phyloP scores from a whole-genome alignment of 2,113 vertebrate genomes.

The Mustela lutreola region DNA sequence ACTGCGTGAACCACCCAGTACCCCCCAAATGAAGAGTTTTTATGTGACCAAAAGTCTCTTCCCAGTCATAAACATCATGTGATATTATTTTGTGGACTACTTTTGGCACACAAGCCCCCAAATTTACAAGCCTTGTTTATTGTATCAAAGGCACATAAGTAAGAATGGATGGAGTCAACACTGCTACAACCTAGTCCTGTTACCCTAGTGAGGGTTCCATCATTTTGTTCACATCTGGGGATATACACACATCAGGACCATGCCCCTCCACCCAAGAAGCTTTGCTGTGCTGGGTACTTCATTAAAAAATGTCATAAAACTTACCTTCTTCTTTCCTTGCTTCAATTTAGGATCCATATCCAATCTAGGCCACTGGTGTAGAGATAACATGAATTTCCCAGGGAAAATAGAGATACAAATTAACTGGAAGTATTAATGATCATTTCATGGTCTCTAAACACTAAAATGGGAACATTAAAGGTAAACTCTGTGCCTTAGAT shows the following conservation, averaged over 20 bases:
- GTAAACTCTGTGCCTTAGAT: not conserved
- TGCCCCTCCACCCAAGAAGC: not conserved
- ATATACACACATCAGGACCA: not conserved
- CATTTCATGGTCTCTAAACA: not conserved
- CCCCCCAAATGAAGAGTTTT: not conserved
- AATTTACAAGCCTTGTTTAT: not conserved
- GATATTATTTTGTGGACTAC: not conserved
- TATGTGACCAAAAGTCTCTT: not conserved
- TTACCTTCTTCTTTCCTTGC: not conserved
- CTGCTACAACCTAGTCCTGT: not conserved
- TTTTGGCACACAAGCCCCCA: not conserved
- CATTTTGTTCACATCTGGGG: not conserved
- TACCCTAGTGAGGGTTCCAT: not conserved
- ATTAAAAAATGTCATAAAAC: not conserved
- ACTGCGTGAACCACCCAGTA: not conserved
- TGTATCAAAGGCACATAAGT: not conserved
- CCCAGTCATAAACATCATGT: not conserved
- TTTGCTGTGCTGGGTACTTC: not conserved
- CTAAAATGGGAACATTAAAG: not conserved
- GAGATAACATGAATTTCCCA: not conserved
- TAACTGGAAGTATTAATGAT: not conserved
- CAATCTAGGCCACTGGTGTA: not conserved
- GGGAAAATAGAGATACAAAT: not conserved
- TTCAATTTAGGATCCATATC: not conserved
- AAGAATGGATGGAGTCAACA: not conserved